Base-by-base conservation (phyloP, 1,140 invertebrate genomes). In the Cardiocondyla obscurior region DNA sequence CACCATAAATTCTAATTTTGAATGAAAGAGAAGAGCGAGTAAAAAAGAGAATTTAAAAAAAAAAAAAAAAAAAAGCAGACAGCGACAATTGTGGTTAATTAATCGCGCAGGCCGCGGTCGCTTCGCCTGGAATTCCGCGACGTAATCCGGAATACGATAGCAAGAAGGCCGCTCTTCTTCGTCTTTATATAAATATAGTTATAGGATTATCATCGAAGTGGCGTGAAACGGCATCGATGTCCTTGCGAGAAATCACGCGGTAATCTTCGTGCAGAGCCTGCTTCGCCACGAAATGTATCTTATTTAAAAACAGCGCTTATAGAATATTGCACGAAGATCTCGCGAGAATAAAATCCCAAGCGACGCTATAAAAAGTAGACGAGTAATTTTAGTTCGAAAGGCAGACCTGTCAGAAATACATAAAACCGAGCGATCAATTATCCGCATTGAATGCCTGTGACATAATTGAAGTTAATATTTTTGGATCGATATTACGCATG, bases 21-120 rank as follows among this genome's bases (percentile, higher is more conserved):
- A 57, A 69, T 36, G 85, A 89, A 84, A 88, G 84, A 88, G 84
- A 88, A 44, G 57, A 84, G 39, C 53, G 55, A 58, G 81, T 62
- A 53, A 86, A 84, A n/a, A n/a, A n/a, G n/a, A n/a, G n/a, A n/a
- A n/a, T n/a, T n/a, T n/a, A n/a, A n/a, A n/a, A n/a, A n/a, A n/a
- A n/a, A n/a, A n/a, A n/a, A n/a, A n/a, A n/a, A n/a, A n/a, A 81
- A 85, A 91, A 90, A 90, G 85, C 86, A 91, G 87, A 91, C 82
- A 88, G 86, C 72, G 82, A 90, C 91, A 93, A 92, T 93, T 92
- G 86, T 65, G 83, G 57, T 90, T 91, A 91, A 92, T 93, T 92
- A 91, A 90, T 91, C 70, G 70, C 22, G 49, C 79, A 58, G n/a
- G 30, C 19, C 57, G 81, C 55, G n/a, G n/a, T n/a, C n/a, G 73